Percentiles rank a stretch among this genome's conserved stretches.
Evolutionary conservation across 2,113 vertebrate genomes (phyloP).

Genomic region (Zosterops japonicus): DNA sequence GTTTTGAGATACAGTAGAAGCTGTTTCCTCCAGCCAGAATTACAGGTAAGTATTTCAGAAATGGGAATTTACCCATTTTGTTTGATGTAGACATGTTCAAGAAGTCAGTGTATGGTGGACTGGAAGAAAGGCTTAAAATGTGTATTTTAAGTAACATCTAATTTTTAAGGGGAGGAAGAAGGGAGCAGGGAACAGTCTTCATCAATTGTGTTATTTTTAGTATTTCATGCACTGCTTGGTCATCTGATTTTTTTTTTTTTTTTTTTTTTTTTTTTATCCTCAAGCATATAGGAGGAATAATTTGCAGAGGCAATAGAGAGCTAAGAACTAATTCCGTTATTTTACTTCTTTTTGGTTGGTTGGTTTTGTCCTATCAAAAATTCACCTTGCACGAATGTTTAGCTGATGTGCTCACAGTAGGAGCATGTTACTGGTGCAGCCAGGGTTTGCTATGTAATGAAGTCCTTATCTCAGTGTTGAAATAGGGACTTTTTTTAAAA

Average conservation of each 20-base stretch:
- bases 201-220: not conserved
- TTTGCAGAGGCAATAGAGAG: not conserved
- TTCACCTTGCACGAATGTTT: not conserved
- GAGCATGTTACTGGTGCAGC: not conserved
- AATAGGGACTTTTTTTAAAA: not conserved
- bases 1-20: not conserved
- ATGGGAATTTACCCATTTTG: not conserved
- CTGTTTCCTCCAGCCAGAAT: not conserved
- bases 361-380: not conserved
- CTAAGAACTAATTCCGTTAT: not conserved
- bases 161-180: not conserved
- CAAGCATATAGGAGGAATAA: not conserved
- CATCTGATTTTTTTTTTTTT: not conserved
- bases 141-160: not conserved
- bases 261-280: not conserved
- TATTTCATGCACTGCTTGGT: not conserved
- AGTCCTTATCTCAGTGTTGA: not conserved
- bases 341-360: not conserved
- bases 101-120: not conserved
- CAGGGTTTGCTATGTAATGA: accelerated
- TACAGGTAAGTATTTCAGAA: not conserved
- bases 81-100: not conserved
- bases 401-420: not conserved
- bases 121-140: not conserved
- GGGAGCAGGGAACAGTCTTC: not conserved